phyloP scores from a whole-genome alignment of 2,888 invertebrate species.

The Caenorhabditis sp. region DNA sequence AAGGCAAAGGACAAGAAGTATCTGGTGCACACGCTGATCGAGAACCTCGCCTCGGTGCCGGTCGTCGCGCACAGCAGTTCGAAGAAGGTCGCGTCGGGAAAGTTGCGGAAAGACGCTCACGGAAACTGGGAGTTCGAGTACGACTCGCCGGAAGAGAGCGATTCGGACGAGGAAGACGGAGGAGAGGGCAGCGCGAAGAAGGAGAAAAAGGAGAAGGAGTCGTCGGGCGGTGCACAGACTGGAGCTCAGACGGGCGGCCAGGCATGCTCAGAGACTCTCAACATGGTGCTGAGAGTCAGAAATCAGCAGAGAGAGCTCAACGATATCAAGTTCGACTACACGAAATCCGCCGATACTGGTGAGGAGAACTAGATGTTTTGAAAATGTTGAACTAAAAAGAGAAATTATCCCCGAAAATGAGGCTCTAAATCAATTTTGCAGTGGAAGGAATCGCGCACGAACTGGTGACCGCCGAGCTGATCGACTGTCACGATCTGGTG shows the following conservation, averaged over 20 bases:
- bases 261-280: slow-evolving; percentile 58
- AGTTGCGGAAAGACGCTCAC: slow-evolving; percentile 77
- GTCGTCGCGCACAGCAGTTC: slow-evolving; percentile 60
- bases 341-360: slow-evolving; percentile 80
- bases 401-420: no score
- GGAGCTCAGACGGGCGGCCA: neutral
- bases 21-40: slow-evolving; percentile 78
- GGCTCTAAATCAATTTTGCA: slow-evolving; percentile 25
- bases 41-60: slow-evolving; percentile 76
- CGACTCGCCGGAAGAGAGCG: slow-evolving; percentile 69
- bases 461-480: slow-evolving; percentile 90
- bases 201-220: slow-evolving; percentile 2
- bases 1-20: slow-evolving; percentile 85
- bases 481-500: slow-evolving; percentile 90
- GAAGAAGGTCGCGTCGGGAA: slow-evolving; percentile 76
- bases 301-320: slow-evolving; percentile 92
- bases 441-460: slow-evolving; percentile 80
- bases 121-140: slow-evolving; percentile 79
- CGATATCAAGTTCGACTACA: slow-evolving; percentile 97
- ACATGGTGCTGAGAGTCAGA: slow-evolving; percentile 77
- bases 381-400: neutral
- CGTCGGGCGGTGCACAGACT: neutral
- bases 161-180: slow-evolving; percentile 44
- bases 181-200: slow-evolving; percentile 19
- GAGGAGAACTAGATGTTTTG: no score